phyloP scores from a whole-genome alignment of 2,888 invertebrate genomes.

The Leucophora obtusa region DNA sequence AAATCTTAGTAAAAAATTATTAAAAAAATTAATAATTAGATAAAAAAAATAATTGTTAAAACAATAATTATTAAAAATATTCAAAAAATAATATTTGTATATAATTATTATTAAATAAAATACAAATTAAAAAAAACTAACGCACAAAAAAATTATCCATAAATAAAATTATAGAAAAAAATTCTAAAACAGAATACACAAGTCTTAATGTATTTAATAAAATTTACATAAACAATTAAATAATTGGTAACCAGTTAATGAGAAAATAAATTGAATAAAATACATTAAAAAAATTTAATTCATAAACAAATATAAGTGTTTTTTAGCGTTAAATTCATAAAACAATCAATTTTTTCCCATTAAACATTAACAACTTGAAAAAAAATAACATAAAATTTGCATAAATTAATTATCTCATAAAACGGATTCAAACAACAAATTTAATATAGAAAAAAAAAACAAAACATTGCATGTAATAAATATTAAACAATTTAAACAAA shows the following conservation, averaged over 20 bases:
- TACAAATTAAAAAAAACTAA: slow-evolving; percentile 1
- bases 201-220: neutral
- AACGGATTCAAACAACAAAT: neutral
- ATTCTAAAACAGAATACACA: neutral
- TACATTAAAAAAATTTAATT: neutral
- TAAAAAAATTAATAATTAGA: neutral
- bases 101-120: slow-evolving; percentile 5
- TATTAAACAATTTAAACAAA: neutral
- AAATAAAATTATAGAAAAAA: slow-evolving; percentile 1
- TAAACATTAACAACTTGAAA: neutral
- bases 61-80: slow-evolving; percentile 9
- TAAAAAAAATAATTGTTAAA: neutral
- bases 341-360: neutral
- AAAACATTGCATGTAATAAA: neutral
- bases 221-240: neutral
- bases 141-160: neutral
- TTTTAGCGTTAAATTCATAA: neutral
- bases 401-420: neutral
- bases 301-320: neutral
- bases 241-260: neutral
- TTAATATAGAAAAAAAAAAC: neutral
- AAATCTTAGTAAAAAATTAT: slow-evolving; percentile 11
- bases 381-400: neutral
- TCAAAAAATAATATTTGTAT: neutral
- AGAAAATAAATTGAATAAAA: neutral